Conservation (phyloP, 1,140 invertebrate species). For the Lamellibrachia luymesi region DNA sequence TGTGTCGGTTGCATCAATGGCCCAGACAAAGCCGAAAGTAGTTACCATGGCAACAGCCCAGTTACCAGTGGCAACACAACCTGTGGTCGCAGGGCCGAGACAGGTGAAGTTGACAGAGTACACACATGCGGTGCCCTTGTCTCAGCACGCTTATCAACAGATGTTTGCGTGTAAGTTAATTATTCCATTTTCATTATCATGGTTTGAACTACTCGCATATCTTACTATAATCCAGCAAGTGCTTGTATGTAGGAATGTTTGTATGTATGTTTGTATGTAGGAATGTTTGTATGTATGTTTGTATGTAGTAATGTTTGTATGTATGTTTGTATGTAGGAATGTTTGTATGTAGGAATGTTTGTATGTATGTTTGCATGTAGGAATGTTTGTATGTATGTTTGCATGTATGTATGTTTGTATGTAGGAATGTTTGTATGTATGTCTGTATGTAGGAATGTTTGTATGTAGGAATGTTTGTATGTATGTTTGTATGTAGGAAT, state of each 20-base stretch:
- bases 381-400: no score
- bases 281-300: not conserved
- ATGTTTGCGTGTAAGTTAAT: slow-evolving; percentile 6
- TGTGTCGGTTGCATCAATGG: not conserved
- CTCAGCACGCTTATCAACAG: slow-evolving; percentile 4
- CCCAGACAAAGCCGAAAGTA: not conserved
- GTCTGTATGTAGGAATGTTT: no score
- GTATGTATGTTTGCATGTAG: not conserved
- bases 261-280: not conserved
- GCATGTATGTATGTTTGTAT: no score
- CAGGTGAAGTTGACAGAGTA: slow-evolving; percentile 3
- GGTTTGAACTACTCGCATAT: not conserved
- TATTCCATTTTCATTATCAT: not conserved
- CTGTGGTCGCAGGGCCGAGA: not conserved
- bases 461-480: not conserved
- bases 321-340: no score
- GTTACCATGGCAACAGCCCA: not conserved
- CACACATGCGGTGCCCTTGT: not conserved
- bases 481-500: not conserved
- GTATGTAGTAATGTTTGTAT: not conserved
- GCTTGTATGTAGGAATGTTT: not conserved
- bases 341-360: not conserved
- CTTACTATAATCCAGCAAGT: not conserved
- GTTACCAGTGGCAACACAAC: not conserved
- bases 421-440: no score